A percentile compares a stretch with the other conserved stretches of the same genome.
Evolutionary conservation across 1,140 invertebrate genomes (phyloP).

Genomic region (Oncopeltus fasciatus): DNA sequence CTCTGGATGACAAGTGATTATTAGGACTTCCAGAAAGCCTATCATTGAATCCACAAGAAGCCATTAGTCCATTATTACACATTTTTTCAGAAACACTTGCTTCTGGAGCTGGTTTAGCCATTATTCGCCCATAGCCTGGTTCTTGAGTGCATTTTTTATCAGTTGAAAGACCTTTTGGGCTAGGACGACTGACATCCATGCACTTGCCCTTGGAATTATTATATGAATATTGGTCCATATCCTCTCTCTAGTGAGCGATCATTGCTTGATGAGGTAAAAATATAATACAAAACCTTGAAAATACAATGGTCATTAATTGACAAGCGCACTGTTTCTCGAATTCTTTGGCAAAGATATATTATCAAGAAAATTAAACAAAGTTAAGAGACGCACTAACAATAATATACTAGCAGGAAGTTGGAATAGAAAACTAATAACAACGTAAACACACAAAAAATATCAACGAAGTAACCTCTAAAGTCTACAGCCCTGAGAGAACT

Average conservation of each 20-base stretch:
- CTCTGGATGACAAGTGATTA: not conserved
- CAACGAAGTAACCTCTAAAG: too few relatives aligned
- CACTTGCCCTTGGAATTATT: not conserved
- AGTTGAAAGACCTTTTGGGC: not conserved
- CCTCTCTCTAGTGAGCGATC: not conserved
- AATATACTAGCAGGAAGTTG: too few relatives aligned
- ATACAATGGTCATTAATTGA: not conserved
- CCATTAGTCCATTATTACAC: not conserved
- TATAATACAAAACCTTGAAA: not conserved
- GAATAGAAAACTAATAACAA: too few relatives aligned
- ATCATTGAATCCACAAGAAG: not conserved
- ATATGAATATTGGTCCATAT: constrained; percentile 8
- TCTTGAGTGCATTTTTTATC: constrained; percentile 5
- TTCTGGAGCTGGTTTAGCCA: constrained; percentile 11
- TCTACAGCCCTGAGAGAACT: too few relatives aligned
- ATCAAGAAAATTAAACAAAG: too few relatives aligned
- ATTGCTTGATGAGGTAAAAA: not conserved
- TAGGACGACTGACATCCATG: not conserved
- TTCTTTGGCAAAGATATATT: too few relatives aligned
- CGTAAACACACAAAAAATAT: too few relatives aligned
- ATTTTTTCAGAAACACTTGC: not conserved
- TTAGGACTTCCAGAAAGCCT: not conserved
- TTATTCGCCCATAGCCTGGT: constrained; percentile 17
- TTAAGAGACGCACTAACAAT: too few relatives aligned
- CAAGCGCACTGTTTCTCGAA: too few relatives aligned